These are phyloP conservation scores for Luperina nickerlii DNA, from an alignment of 2,888 invertebrate genomes.

Conservation along the genomic window DNA sequence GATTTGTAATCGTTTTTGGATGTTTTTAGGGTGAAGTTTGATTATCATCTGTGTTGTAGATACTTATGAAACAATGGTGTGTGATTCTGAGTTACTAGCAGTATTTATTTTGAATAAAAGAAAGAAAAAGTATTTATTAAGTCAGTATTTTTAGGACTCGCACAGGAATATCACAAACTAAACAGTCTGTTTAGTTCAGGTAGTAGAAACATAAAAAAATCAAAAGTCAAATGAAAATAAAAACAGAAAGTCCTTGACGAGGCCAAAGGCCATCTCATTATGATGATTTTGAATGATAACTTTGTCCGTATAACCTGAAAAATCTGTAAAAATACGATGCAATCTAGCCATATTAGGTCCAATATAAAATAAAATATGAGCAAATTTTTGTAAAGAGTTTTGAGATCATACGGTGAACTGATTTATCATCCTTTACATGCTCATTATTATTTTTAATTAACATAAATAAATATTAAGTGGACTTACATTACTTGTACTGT, in stretches of 20 bases:
- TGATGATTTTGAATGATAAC: not conserved
- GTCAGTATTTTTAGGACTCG: too few species aligned
- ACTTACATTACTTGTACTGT: not conserved
- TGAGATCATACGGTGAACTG: not conserved
- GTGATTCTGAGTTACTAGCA: not conserved
- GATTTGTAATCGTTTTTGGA: conserved; percentile 40
- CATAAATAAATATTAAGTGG: not conserved
- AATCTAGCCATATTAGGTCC: not conserved
- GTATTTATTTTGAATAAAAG: not conserved
- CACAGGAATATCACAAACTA: too few species aligned
- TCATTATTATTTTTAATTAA: too few species aligned
- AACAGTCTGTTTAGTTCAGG: too few species aligned
- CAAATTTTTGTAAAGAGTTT: not conserved
- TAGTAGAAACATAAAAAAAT: too few species aligned
- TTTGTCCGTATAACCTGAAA: not conserved
- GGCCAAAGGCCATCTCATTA: too few species aligned
- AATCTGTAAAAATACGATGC: not conserved
- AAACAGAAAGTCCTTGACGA: too few species aligned
- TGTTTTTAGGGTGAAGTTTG: conserved; percentile 25
- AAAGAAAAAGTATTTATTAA: too few species aligned
- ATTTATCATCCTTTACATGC: not conserved
- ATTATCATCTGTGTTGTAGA: not conserved
- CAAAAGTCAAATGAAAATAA: too few species aligned
- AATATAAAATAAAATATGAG: not conserved
- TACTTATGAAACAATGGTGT: not conserved